Evolutionary conservation across 2,888 invertebrate genomes (phyloP), one percentile per base, ranked within the genome.

Genomic region (Drosophila differens): DNA sequence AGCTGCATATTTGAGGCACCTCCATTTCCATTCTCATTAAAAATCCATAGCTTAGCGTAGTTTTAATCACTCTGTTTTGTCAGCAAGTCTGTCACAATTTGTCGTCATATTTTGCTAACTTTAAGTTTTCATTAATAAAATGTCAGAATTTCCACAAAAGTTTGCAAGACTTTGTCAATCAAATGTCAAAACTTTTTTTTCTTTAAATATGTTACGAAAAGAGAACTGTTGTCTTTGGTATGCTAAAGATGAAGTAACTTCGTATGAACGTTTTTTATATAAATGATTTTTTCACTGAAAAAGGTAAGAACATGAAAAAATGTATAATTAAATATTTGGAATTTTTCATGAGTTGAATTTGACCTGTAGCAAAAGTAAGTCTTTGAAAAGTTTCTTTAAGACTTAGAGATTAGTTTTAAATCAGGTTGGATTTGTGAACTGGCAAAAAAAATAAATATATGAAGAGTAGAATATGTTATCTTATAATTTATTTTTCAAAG

Each of bases 51-150:
- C 60, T 70, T 58, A 70, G 33, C 30, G 32, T 63, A 53, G 25
- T 74, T 41, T 47, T 28, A 54, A 39, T 25, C 35, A 62, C 14
- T 52, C 41, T 10, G 19, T 54, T 44, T 71, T 85, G 76, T 66
- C 76, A 63, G 54, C 63, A 52, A 69, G 67, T 76, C 62, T 71
- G 69, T 70, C 75, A 53, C 47, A 73, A 76, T 79, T 74, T 74
- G 73, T 88, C 83, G 55, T 41, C 60, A 52, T 30, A 60, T 69
- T 72, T 74, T 16, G 9, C n/a, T 22, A 69, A 51, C 70, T 49
- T 25, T 25, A 73, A 67, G n/a, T 52, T 71, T 79, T 85, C 73
- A 82, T 83, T 88, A 88, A 85, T 79, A 70, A 70, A 60, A 64
- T 75, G 71, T 67, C 65, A 66, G 49, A 63, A 58, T 32, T 61